A percentile compares a stretch with the other conserved stretches of the same genome.
Evolutionary conservation across 2,113 vertebrate genomes (phyloP).

Genomic region (Erpornis zantholeuca): DNA sequence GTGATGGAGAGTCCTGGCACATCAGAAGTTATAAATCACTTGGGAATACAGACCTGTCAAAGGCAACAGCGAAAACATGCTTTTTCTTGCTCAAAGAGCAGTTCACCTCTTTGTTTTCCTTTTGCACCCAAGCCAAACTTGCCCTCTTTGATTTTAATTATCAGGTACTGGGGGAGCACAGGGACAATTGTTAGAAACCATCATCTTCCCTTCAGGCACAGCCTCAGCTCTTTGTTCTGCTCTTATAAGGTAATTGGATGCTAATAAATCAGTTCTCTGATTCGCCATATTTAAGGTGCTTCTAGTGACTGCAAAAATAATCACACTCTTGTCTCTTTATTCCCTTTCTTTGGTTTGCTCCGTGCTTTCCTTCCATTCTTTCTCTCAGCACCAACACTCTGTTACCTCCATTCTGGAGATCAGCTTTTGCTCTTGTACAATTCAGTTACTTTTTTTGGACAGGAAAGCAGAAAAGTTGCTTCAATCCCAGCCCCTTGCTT

Average conservation of each 20-base stretch:
- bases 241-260: neutral
- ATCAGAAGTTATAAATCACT: slow-evolving; percentile 12
- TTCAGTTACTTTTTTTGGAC: neutral
- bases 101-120: slow-evolving; percentile 20
- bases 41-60: neutral
- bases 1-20: neutral
- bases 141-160: slow-evolving; percentile 47
- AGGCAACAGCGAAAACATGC: neutral
- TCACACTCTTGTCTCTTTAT: neutral
- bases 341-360: neutral
- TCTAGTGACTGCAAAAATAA: neutral
- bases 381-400: neutral
- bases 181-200: neutral
- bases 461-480: neutral
- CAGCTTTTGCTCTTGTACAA: neutral
- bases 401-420: neutral
- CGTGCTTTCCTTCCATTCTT: neutral
- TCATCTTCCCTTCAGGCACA: slow-evolving; percentile 12
- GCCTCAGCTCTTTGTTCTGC: slow-evolving; percentile 42
- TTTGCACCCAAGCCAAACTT: slow-evolving; percentile 37
- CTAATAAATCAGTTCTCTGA: slow-evolving; percentile 9
- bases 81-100: neutral
- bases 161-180: neutral
- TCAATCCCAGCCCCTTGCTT: neutral
- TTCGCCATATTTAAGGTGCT: slow-evolving; percentile 14